Percentiles rank a stretch among this genome's conserved stretches.
These are phyloP conservation scores for Agonum fuliginosum DNA, from an alignment of 2,888 invertebrate species.

Conservation along the genomic window DNA sequence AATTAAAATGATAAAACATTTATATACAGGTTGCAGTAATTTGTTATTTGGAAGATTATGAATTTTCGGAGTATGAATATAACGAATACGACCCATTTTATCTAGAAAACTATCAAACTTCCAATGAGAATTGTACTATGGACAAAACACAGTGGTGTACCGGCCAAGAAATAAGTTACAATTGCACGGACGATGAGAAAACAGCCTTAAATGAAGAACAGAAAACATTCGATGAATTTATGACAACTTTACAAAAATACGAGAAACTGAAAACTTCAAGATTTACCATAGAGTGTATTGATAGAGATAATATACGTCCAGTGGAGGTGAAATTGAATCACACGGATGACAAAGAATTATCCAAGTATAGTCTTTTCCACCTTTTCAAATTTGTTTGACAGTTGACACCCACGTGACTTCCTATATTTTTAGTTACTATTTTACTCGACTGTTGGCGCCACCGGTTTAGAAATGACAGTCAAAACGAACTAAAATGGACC, in stretches of 20 bases:
- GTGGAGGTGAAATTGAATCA: background rate
- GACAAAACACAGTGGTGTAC: slow-evolving; percentile 18
- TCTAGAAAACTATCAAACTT: background rate
- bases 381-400: too few species aligned
- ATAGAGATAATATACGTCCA: background rate
- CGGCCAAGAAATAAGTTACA: background rate
- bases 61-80: too few species aligned
- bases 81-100: too few species aligned
- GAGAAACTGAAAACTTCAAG: slow-evolving; percentile 12
- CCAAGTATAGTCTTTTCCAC: too few species aligned
- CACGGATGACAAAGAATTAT: background rate
- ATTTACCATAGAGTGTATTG: slow-evolving; percentile 1
- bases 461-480: too few species aligned
- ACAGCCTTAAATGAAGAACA: background rate
- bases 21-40: background rate
- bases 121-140: background rate
- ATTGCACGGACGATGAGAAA: slow-evolving; percentile 2
- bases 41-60: background rate
- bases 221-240: slow-evolving; percentile 14
- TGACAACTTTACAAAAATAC: background rate
- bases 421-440: too few species aligned
- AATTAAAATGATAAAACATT: background rate
- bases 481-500: too few species aligned
- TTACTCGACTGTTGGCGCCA: too few species aligned
- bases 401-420: too few species aligned